Evolutionary conservation across 1,140 invertebrate genomes (phyloP), one percentile per base, ranked within the genome.

Genomic region (Camponotus pennsylvanicus): DNA sequence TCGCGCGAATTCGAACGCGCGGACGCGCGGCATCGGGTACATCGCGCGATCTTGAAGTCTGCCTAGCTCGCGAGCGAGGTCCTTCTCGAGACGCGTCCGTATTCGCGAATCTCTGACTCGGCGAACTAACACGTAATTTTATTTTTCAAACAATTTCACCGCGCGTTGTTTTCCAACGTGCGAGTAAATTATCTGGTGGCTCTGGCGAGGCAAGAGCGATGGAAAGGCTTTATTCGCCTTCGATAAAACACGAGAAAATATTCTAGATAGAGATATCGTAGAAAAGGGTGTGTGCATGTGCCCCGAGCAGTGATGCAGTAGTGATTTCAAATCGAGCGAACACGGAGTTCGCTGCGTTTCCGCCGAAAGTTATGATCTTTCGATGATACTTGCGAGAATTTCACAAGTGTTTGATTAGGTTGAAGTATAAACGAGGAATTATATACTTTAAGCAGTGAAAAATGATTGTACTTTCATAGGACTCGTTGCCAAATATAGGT

Each of bases 1-100:
- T 27, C 67, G 52, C 66, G 79, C 55, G 69, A 83, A 83, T 61
- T 82, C 69, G 79, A 83, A 83, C 79, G 69, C 69, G 79, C 79
- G 66, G 15, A 69, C 69, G 79, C 57, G 69, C 34, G 70, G 27
- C 66, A 27, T 57, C 75, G 63, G 27, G 27, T 80, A 37, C 27
- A 42, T 52, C 52, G 37, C 66, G 40, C 70, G 64, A 70, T 57
- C 34, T 55, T 45, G 18, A 11, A 63, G 27, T 66, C 15, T 15
- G 77, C 27, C 34, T 42, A 11, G 15, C 42, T 67, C 27, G 45
- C 32, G 32, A 8, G 18, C 21, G 21, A 63, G 37, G 9, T 45
- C 21, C 27, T 45, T 63, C 4, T 6, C 27, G 32, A 37, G 18
- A 8, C 4, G 18, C 18, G 18, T 15, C 13, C 0, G 3, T 49